phyloP scores from a whole-genome alignment of 1,140 invertebrate species.

The Scaptomyza graminum region DNA sequence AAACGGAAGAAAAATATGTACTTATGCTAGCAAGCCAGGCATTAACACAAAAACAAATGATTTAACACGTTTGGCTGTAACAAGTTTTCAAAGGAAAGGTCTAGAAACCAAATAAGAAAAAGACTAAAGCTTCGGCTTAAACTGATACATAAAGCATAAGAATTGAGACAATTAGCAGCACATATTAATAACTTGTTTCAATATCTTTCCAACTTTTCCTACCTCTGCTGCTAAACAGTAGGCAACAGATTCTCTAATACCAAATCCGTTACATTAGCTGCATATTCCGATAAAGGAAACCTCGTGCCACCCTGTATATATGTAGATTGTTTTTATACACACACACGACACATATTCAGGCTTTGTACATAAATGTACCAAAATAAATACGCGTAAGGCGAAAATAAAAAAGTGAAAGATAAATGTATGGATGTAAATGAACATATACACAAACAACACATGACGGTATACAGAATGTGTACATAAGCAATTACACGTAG shows the following conservation, averaged over 20 bases:
- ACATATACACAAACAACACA: constrained; percentile 52
- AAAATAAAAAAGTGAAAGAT: constrained; percentile 79
- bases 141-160: no score
- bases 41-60: constrained; percentile 12
- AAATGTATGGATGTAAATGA: constrained; percentile 77
- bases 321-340: constrained; percentile 67
- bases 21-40: constrained; percentile 12
- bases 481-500: constrained; percentile 55
- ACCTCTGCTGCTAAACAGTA: constrained; percentile 5
- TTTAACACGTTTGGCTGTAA: neutral
- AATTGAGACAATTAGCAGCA: no score
- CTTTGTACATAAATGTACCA: constrained; percentile 48
- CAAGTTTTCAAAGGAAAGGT: neutral
- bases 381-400: constrained; percentile 75
- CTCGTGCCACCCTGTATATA: constrained; percentile 66
- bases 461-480: constrained; percentile 46
- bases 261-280: constrained; percentile 6
- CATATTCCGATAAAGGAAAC: constrained; percentile 16
- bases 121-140: no score
- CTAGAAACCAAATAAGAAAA: neutral
- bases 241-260: constrained; percentile 28
- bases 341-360: neutral
- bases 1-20: constrained; percentile 41
- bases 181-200: no score
- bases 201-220: no score